Percentiles rank a stretch among this genome's conserved stretches.
Conservation (phyloP, 2,113 vertebrate genomes). For the Pelecanus crispus region DNA sequence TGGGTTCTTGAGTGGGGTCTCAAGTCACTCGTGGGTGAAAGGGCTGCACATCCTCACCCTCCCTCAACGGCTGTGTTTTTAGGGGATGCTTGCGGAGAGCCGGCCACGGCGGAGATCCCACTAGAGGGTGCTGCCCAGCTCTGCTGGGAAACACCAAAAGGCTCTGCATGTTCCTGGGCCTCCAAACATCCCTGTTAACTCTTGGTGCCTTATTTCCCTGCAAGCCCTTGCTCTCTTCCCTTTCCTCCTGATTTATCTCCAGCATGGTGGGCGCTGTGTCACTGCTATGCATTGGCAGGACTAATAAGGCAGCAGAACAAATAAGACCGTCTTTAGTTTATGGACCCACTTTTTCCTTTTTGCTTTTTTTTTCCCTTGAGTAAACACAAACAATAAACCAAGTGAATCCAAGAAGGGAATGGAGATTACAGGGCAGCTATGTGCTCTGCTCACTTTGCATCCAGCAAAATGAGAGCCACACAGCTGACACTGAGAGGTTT, state of each 20-base stretch:
- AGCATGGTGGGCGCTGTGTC: neutral
- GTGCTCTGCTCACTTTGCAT: neutral
- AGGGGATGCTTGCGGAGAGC: neutral
- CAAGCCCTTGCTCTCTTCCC: neutral
- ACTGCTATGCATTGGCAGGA: accelerated
- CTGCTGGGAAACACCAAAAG: neutral
- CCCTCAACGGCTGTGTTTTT: accelerated
- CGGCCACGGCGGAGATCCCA: neutral
- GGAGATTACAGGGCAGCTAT: neutral
- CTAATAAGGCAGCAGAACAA: neutral
- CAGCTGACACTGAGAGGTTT: too few relatives aligned
- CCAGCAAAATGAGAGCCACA: neutral
- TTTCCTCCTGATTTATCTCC: neutral
- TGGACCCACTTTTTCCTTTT: neutral
- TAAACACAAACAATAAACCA: neutral
- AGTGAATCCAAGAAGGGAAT: accelerated
- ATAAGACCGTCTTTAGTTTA: neutral
- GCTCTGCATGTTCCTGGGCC: neutral
- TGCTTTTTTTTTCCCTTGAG: neutral
- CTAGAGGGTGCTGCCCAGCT: slow-evolving; percentile 29
- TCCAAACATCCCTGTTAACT: neutral
- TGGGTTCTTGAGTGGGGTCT: neutral
- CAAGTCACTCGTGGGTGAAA: neutral
- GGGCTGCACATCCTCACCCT: neutral
- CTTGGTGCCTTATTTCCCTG: neutral